Evolutionary conservation across 1,140 invertebrate species (phyloP), one percentile per base, ranked within the genome.

Genomic region (Leptopilina boulardi): DNA sequence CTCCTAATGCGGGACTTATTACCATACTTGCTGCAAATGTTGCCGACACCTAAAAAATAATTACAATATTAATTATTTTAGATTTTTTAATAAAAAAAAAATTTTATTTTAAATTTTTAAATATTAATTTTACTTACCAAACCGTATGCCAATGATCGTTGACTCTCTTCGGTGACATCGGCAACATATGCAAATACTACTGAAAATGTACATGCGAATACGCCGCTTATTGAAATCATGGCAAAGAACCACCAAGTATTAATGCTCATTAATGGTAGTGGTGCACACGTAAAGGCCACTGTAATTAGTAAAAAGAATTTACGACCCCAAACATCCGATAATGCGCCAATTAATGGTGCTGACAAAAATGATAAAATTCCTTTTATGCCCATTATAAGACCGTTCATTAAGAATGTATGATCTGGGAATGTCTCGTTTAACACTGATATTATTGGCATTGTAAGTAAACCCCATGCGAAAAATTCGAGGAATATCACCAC

Each of bases 161-260:
- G 98, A 85, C 96, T 95, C 86, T 99, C 97, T 80, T 98, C 97
- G 23, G 99, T 99, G n/a, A 99, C 98, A 92, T 99, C 99, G 44
- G 99, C 99, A 75, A 99, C 99, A 92, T 99, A 99, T 19, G 99
- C 98, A 92, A 99, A 99, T 26, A 99, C 98, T 76, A 99, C 98
- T 72, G 97, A 98, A 91, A 99, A 99, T 56, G 99, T 99, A 71
- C 99, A 99, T 72, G 99, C 97, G 92, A 99, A 99, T 77, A 99
- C 95, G 76, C 99, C 99, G 80, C 97, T 99, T 88, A 99, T 98
- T 84, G 97, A 98, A 91, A 99, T 98, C 96, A 99, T 98, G 70
- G 98, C 98, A 92, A 99, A 99, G 91, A 99, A 99, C 98, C 98
- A 99, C 97, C 98, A 99, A 71, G 98, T 98, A 92, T 99, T 99